Percentiles rank a stretch among this genome's conserved stretches.
These are phyloP conservation scores for Apus apus DNA, from an alignment of 2,113 vertebrate species.

Conservation along the genomic window DNA sequence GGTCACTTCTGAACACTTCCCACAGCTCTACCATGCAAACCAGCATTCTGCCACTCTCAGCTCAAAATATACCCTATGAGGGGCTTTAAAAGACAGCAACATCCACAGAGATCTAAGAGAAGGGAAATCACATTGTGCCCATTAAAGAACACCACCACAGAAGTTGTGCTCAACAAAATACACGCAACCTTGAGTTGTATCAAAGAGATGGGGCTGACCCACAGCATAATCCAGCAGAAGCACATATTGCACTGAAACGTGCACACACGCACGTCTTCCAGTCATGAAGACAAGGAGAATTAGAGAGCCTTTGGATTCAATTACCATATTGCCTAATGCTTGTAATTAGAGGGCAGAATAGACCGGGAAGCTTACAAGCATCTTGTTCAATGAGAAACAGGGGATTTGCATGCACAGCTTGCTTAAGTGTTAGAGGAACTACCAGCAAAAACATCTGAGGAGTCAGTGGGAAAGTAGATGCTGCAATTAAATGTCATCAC, in stretches of 20 bases:
- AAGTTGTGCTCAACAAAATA: not conserved
- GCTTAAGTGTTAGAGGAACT: not conserved
- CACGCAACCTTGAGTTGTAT: too few relatives aligned
- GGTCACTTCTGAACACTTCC: not conserved
- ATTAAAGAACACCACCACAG: not conserved
- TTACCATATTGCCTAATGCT: conserved; percentile 40
- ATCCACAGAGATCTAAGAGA: not conserved
- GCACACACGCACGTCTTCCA: not conserved
- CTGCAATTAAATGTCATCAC: not conserved
- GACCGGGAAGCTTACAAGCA: conserved; percentile 44
- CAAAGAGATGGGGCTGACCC: not conserved
- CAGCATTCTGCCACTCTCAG: not conserved
- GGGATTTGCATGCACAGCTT: not conserved
- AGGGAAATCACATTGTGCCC: not conserved
- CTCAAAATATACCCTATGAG: fast-evolving
- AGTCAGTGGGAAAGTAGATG: conserved; percentile 19
- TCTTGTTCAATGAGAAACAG: conserved; percentile 4
- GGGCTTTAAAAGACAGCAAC: not conserved
- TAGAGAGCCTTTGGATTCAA: conserved; percentile 29
- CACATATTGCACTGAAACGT: not conserved
- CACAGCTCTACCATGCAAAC: not conserved
- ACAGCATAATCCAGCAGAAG: not conserved
- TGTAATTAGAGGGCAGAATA: conserved; percentile 64
- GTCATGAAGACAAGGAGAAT: not conserved
- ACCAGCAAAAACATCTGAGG: not conserved